Conservation (phyloP, 2,888 invertebrate species). For the Cataglyphis livida region DNA sequence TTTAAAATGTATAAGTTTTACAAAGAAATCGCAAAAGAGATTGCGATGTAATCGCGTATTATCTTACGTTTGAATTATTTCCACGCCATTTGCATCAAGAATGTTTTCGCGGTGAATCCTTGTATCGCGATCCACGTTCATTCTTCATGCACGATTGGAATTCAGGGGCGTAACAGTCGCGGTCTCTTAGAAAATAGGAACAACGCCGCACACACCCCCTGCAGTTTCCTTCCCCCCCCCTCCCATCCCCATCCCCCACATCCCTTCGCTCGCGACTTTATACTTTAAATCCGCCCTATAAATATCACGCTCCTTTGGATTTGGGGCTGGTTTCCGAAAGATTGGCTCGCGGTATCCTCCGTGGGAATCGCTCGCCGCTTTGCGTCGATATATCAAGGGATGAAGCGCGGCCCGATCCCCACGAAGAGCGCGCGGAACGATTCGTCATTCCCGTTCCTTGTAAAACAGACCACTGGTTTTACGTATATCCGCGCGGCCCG, state of each 20-base stretch:
- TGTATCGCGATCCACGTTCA: conserved; percentile 65
- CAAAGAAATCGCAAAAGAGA: background rate
- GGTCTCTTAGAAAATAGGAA: conserved; percentile 82
- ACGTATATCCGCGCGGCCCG: conserved; percentile 63
- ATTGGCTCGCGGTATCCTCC: conserved; percentile 85
- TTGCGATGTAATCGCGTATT: conserved; percentile 19
- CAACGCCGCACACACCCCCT: conserved; percentile 61
- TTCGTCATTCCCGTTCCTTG: conserved; percentile 81
- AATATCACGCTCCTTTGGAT: conserved; percentile 85
- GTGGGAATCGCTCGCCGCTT: conserved; percentile 81
- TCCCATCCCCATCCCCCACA: background rate
- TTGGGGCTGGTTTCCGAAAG: conserved; percentile 85
- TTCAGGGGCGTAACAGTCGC: conserved; percentile 59
- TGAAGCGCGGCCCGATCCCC: conserved; percentile 79
- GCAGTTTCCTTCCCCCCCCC: too few relatives aligned
- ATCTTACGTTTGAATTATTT: conserved; percentile 50
- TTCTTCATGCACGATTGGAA: conserved; percentile 67
- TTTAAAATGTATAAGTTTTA: conserved; percentile 5
- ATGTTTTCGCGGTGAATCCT: conserved; percentile 47
- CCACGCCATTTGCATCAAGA: conserved; percentile 45
- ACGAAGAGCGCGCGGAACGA: conserved; percentile 72
- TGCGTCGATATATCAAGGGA: conserved; percentile 83
- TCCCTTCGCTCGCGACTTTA: conserved; percentile 82
- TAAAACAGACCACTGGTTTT: conserved; percentile 80
- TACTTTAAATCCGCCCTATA: conserved; percentile 86